A percentile compares a stretch with the other conserved stretches of the same genome.
These are phyloP conservation scores for Drosophila affinis DNA, from an alignment of 2,888 invertebrate species.

Conservation along the genomic window DNA sequence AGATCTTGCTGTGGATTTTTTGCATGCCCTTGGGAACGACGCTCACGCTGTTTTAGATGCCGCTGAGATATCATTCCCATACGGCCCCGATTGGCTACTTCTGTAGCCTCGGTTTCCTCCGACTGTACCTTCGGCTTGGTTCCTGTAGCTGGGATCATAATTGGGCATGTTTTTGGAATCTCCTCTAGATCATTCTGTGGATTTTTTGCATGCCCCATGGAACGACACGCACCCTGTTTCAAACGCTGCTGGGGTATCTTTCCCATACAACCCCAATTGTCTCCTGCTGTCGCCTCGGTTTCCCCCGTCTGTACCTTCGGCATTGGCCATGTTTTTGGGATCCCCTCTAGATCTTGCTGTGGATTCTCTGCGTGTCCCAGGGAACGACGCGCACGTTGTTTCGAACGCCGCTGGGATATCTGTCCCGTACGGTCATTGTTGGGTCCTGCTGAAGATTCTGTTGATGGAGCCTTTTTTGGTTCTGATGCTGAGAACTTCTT, in stretches of 20 bases:
- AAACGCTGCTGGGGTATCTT: not conserved
- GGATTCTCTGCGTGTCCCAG: not conserved
- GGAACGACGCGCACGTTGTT: not conserved
- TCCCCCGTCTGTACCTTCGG: too few species aligned
- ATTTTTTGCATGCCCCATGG: not conserved
- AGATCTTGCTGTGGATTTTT: too few species aligned
- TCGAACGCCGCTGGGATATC: not conserved
- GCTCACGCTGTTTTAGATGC: too few species aligned
- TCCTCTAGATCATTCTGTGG: not conserved
- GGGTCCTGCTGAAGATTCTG: not conserved
- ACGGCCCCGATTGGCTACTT: too few species aligned
- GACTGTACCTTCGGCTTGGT: too few species aligned
- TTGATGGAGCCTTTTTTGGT: not conserved
- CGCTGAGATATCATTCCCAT: too few species aligned
- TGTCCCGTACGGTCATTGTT: not conserved
- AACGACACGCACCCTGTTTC: not conserved
- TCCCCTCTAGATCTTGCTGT: not conserved
- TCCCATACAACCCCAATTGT: not conserved
- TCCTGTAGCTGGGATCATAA: too few species aligned
- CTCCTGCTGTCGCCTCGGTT: not conserved
- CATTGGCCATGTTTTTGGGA: too few species aligned
- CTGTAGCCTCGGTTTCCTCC: too few species aligned
- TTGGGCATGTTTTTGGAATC: too few species aligned
- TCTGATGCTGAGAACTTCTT: not conserved
- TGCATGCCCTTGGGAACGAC: too few species aligned